Base-by-base conservation (phyloP, 2,113 vertebrate genomes). In the Lates calcarifer region DNA sequence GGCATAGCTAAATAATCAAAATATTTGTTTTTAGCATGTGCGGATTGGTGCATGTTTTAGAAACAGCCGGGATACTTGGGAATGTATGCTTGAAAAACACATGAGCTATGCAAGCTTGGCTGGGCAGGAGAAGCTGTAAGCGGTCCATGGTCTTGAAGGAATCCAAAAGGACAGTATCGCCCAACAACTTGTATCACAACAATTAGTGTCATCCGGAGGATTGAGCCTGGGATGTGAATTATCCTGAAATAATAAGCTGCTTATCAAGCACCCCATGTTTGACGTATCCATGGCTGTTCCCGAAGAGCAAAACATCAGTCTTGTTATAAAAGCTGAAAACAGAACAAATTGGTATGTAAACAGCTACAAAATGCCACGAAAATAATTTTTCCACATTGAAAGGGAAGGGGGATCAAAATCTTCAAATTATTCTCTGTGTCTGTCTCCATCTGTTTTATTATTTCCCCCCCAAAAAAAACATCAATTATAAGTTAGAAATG, bases 251-350 rank as follows among this genome's bases (percentile, higher is more conserved):
- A 91, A 92, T 78, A 82, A 78, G 67, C 75, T 77, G 73, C 76
- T 88, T 82, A 73, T 90, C 87, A 80, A 72, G 62, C 67, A 61
- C 47, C 73, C 62, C 43, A 43, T 64, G 67, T 82, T 82, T 37
- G 69, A 76, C 49, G 1, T 24, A 75, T 81, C 83, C 77, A 81
- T 49, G 51, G 56, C 60, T 68, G 68, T 90, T 82, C 79, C 79
- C 67, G 41, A 81, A 84, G 47, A 82, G 77, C 56, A 77, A 82
- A 77, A 91, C 89, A 93, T 86, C 84, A 90, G 79, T 81, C 93
- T 94, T 92, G 92, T 94, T 94, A 94, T 83, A 91, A 84, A 91
- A 20, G 68, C 81, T 77, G 33, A 87, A 90, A 91, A 90, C 72
- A 78, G 74, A 81, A 81, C 80, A 90, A 88, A 87, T 84, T 87